A percentile compares a stretch with the other conserved stretches of the same genome.
phyloP scores from a whole-genome alignment of 1,140 invertebrate species.

The Zaprionus capensis region DNA sequence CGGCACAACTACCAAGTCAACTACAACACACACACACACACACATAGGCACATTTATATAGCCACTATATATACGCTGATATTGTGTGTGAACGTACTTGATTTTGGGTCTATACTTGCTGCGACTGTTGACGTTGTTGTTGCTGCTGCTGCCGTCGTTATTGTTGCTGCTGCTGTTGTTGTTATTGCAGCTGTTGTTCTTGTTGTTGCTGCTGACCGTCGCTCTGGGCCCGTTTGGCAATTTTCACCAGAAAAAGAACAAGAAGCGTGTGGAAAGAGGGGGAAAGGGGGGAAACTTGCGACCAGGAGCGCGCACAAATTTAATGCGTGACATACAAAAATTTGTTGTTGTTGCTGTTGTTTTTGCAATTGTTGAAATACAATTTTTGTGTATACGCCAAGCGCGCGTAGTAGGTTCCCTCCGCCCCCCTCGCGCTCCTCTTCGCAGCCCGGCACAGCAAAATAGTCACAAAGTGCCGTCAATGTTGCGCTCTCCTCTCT shows the following conservation, averaged over 20 bases:
- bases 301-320: slow-evolving; percentile 26
- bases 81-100: slow-evolving; percentile 79
- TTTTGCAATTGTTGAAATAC: slow-evolving; percentile 46
- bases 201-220: background rate
- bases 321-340: slow-evolving; percentile 72
- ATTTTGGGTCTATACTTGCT: slow-evolving; percentile 64
- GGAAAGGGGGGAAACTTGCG: background rate
- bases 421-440: background rate
- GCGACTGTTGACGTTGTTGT: slow-evolving; percentile 29
- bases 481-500: slow-evolving; percentile 8
- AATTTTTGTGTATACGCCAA: slow-evolving; percentile 72
- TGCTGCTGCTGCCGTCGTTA: slow-evolving; percentile 15
- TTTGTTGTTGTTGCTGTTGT: slow-evolving; percentile 30
- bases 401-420: slow-evolving; percentile 13
- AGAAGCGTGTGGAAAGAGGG: background rate
- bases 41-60: slow-evolving; percentile 6
- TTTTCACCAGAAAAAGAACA: slow-evolving; percentile 38
- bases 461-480: slow-evolving; percentile 51
- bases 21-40: slow-evolving; percentile 12
- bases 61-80: slow-evolving; percentile 5
- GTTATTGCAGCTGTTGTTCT: slow-evolving; percentile 8
- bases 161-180: background rate
- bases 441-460: slow-evolving; percentile 11
- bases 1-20: slow-evolving; percentile 17
- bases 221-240: slow-evolving; percentile 24